phyloP scores from a whole-genome alignment of 1,140 invertebrate genomes.

The Drosophila eugracilis region DNA sequence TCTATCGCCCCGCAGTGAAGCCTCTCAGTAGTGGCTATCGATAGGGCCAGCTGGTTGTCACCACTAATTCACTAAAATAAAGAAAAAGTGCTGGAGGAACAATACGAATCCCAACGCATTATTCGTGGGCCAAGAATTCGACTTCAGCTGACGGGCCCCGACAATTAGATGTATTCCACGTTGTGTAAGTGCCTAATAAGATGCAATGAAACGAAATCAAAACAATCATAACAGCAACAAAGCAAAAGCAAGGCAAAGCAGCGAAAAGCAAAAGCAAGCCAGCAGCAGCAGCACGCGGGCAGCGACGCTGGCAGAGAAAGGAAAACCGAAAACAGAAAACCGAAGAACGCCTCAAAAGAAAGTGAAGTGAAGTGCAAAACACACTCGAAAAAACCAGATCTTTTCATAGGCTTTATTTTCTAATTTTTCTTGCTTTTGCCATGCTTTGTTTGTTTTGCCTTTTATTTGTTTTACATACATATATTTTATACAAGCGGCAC shows the following conservation, averaged over 20 bases:
- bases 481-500: constrained; percentile 17
- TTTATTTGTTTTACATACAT: constrained; percentile 2
- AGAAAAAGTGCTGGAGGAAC: constrained; percentile 6
- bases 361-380: constrained; percentile 57
- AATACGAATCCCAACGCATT: background rate
- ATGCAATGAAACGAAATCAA: constrained; percentile 11
- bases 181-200: constrained; percentile 59
- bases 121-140: background rate
- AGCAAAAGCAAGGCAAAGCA: constrained; percentile 16
- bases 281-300: constrained; percentile 31
- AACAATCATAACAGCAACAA: constrained; percentile 36
- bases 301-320: constrained; percentile 55
- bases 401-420: constrained; percentile 5
- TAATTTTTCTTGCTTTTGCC: constrained; percentile 5
- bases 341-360: constrained; percentile 71
- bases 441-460: constrained; percentile 1
- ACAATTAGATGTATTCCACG: constrained; percentile 37
- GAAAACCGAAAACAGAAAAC: constrained; percentile 66
- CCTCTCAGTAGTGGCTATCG: background rate
- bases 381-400: constrained; percentile 5
- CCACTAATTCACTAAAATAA: constrained; percentile 7
- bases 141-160: constrained; percentile 3
- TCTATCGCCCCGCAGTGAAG: background rate
- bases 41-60: background rate
- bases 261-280: constrained; percentile 22